Base-by-base conservation (phyloP, 2,888 invertebrate species). In the Erannis defoliaria region DNA sequence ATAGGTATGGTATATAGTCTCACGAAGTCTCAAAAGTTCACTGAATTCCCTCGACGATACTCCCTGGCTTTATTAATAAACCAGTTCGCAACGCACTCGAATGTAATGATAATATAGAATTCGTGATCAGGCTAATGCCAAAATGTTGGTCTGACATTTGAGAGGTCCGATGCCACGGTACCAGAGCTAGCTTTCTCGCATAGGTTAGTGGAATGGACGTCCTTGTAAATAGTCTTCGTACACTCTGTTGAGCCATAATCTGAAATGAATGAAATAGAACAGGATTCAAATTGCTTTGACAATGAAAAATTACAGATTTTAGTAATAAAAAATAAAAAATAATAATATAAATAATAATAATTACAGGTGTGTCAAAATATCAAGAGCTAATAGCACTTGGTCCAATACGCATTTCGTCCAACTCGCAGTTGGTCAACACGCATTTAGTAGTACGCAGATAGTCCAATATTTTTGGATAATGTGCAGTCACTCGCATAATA, bases 81-180 rank as follows among this genome's bases (percentile, higher is more conserved):
- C 71, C 68, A 64, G 71, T 68, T 68, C 62, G 21, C 12, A 64
- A 67, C 67, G 65, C 66, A 68, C 51, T 61, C 55, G 62, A 66
- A 60, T 54, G 62, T 68, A 67, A 74, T 64, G 51, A 75, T 76
- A 74, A 70, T 62, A 68, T 65, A 72, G 62, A 66, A 64, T 59
- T 88, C 88, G 89, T 88, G 89, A 85, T 83, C 84, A 68, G 66
- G 68, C 77, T 65, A 71, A 71, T 86, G 88, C 82, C 86, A 85
- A 79, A 76, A 77, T 72, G 74, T 78, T 70, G 66, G 69, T 55
- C 81, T 87, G 88, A 84, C 86, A 88, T 88, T 89, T 87, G 68
- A 77, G 76, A 73, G 58, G 65, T 60, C 50, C 68, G 72, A 60
- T 5, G 18, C 45, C n/a, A 35, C 35, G 35, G 71, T 71, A 72